A percentile compares a stretch with the other conserved stretches of the same genome.
Evolutionary conservation across 2,797 vertebrate species (phyloP).

Genomic region (Danio albolineatus): DNA sequence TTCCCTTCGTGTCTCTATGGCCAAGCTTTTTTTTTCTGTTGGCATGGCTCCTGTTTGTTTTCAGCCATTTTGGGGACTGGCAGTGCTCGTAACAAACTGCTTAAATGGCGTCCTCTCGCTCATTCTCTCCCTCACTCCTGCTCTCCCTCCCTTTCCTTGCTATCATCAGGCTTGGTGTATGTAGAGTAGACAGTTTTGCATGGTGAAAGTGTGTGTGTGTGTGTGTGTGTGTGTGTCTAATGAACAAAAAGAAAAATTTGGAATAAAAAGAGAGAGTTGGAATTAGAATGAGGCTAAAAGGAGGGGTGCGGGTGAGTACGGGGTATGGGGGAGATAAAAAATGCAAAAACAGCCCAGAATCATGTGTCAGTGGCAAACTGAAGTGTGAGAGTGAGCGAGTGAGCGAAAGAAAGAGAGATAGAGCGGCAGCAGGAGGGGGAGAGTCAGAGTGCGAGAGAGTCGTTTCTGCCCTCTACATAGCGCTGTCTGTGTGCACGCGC

Average conservation of each 20-base stretch:
- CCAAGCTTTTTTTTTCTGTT: constrained; percentile 73
- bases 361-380: constrained; percentile 79
- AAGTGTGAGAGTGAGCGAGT: constrained; percentile 67
- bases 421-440: constrained; percentile 61
- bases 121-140: constrained; percentile 67
- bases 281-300: constrained; percentile 68
- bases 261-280: constrained; percentile 81
- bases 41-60: constrained; percentile 88
- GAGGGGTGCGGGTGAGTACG: constrained; percentile 20
- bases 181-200: constrained; percentile 76
- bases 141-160: constrained; percentile 71
- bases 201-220: constrained; percentile 46
- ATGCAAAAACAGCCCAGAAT: constrained; percentile 79
- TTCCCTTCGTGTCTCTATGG: constrained; percentile 60
- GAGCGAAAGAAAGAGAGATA: constrained; percentile 66
- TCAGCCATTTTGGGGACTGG: constrained; percentile 90
- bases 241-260: constrained; percentile 74
- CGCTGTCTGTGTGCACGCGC: constrained; percentile 75
- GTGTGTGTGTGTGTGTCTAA: constrained; percentile 56
- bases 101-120: constrained; percentile 88
- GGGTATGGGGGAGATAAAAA: constrained; percentile 57
- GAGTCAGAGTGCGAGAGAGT: constrained; percentile 82
- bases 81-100: constrained; percentile 87
- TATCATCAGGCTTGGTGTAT: constrained; percentile 84
- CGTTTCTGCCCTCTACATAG: constrained; percentile 85